phyloP scores from a whole-genome alignment of 2,113 vertebrate genomes.

The Cromileptes altivelis region DNA sequence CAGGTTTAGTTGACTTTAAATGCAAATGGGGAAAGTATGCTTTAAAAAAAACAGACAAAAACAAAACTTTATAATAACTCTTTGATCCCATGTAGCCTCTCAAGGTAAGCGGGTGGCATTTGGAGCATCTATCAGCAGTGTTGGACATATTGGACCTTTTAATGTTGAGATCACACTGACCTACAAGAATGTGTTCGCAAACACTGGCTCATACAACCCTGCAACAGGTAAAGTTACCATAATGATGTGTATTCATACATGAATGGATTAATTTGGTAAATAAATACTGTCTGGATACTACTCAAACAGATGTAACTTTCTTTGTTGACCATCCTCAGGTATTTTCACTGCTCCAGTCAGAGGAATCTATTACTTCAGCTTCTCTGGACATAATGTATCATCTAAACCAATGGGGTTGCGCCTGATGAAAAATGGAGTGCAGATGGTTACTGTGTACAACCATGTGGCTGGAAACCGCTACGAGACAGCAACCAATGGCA shows the following conservation, averaged over 20 bases:
- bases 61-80: neutral
- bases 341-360: slow-evolving; percentile 66
- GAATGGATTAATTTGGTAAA: no score
- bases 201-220: neutral
- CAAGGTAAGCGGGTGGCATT: neutral
- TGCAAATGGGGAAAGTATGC: no score
- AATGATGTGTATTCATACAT: neutral
- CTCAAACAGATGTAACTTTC: neutral
- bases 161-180: slow-evolving; percentile 29
- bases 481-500: slow-evolving; percentile 53
- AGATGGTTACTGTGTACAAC: slow-evolving; percentile 36
- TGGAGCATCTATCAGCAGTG: neutral
- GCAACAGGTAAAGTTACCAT: neutral
- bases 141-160: slow-evolving; percentile 25
- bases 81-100: neutral
- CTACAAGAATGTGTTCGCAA: neutral
- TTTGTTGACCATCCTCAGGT: slow-evolving; percentile 40
- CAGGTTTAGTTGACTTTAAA: neutral
- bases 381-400: slow-evolving; percentile 12
- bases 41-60: no score
- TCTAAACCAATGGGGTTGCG: slow-evolving; percentile 4
- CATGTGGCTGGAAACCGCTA: neutral
- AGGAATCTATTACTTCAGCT: slow-evolving; percentile 68
- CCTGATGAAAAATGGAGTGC: slow-evolving; percentile 59
- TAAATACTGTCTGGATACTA: neutral